Conservation (phyloP, 2,888 invertebrate species). For the Zygogramma bicolorata region DNA sequence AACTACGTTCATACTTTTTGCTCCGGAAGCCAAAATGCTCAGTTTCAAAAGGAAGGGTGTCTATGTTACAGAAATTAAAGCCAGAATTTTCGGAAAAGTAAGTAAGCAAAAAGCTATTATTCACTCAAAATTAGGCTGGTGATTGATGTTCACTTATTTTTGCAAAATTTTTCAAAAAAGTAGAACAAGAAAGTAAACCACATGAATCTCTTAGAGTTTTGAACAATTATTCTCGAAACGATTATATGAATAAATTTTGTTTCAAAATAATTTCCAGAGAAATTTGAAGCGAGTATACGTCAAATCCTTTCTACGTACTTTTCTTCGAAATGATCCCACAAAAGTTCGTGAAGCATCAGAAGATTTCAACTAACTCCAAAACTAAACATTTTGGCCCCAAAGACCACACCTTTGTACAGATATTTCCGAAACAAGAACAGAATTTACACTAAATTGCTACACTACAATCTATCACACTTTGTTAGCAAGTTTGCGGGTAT, state of each 20-base stretch:
- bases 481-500: slow-evolving; percentile 55
- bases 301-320: background rate
- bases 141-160: background rate
- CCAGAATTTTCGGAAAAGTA: slow-evolving; percentile 4
- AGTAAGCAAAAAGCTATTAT: slow-evolving; percentile 5
- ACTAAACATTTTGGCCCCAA: slow-evolving; percentile 39
- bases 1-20: slow-evolving; percentile 32
- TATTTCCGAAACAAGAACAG: slow-evolving; percentile 27
- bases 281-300: background rate
- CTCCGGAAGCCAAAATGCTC: slow-evolving; percentile 41
- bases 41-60: slow-evolving; percentile 33
- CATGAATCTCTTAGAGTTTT: background rate
- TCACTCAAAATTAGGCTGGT: background rate
- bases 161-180: background rate
- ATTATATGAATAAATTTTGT: no score
- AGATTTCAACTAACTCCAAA: slow-evolving; percentile 15
- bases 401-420: slow-evolving; percentile 38
- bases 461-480: slow-evolving; percentile 58
- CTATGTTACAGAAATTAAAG: slow-evolving; percentile 39
- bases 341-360: background rate
- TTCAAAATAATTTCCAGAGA: no score
- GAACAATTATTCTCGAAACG: background rate
- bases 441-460: slow-evolving; percentile 30
- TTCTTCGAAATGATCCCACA: background rate
- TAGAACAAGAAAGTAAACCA: background rate